Evolutionary conservation across 2,113 vertebrate species (phyloP), one percentile per base, ranked within the genome.

Genomic region (Colistium nudipinnis): DNA sequence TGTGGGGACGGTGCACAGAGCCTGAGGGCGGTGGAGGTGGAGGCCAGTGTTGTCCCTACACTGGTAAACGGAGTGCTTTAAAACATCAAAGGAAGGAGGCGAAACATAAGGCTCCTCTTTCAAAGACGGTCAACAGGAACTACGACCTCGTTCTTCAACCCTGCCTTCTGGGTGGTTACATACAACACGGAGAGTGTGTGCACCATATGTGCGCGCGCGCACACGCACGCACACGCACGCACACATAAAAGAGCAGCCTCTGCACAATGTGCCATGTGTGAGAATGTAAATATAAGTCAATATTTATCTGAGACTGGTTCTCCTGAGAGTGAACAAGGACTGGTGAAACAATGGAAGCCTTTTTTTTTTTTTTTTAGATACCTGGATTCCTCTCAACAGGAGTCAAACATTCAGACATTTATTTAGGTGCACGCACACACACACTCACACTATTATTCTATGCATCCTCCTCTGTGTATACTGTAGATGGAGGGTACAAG

Each of bases 41-140:
- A 68, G 71, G 79, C 87, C 82, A 86, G 86, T 87, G 83, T 86
- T 27, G 35, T 84, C 82, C 85, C 81, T 90, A 81, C 82, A 74
- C 78, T 60, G 49, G 82, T 88, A 71, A 83, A 85, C 81, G 84
- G 81, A 65, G 80, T 79, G 74, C 77, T 88, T 89, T 73, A 76
- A n/a, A n/a, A 84, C 92, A 88, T 92, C 90, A 93, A 92, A 92
- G 84, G 47, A 20, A 9, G 22, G 33, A 59, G 74, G 74, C 60
- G 74, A 83, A 82, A 77, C 66, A 88, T 28, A 51, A 1, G 47
- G 83, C 82, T 88, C 78, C 54, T 64, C 74, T 91, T 91, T 90
- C 87, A 89, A 91, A 89, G 79, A 76, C 76, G 75, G 82, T 81
- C 85, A 70, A 84, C 84, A 73, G 81, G 81, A 89, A 77, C 76